Evolutionary conservation across 2,888 invertebrate species (phyloP), one percentile per base, ranked within the genome.

Genomic region (Acrobasis consociella): DNA sequence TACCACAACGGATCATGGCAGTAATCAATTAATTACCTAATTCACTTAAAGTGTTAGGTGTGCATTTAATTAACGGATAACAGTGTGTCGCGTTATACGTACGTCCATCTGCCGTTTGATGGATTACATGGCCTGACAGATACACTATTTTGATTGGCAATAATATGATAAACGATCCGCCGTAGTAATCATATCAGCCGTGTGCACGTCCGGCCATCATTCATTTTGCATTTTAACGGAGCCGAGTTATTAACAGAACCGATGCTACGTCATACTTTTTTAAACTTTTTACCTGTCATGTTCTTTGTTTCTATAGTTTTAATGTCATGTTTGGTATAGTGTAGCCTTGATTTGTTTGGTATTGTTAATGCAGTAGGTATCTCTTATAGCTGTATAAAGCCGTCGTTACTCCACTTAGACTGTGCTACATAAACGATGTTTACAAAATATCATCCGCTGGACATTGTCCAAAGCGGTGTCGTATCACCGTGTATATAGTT

Each of bases 121-220:
- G 89, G 89, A 92, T 91, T 83, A 82, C 85, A 80, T 78, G 80
- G 85, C 86, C 88, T 85, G 86, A 88, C 89, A 89, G 92, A 91
- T 86, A 92, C 92, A 91, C 91, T 91, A 92, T 92, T 92, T 92
- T 92, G 92, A 92, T 91, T 91, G 92, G 91, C 91, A 90, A 89
- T 89, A 91, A 86, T 91, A 87, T 89, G 87, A 91, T 89, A 85
- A 87, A 89, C 82, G 88, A 90, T 86, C 86, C 86, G 81, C 80
- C 81, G 80, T 82, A 86, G 87, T 88, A 84, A 85, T 87, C 85
- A 85, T 82, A 87, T 87, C 86, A 85, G 83, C 83, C 85, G 81
- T 79, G 81, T 81, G 77, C 81, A 82, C 81, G 78, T 76, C 80
- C 83, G 85, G 80, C 81, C 86, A 87, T 89, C 84, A 82, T 83